Evolutionary conservation across 2,113 vertebrate genomes (phyloP), one percentile per base, ranked within the genome.

Genomic region (Bambusicola thoracicus): DNA sequence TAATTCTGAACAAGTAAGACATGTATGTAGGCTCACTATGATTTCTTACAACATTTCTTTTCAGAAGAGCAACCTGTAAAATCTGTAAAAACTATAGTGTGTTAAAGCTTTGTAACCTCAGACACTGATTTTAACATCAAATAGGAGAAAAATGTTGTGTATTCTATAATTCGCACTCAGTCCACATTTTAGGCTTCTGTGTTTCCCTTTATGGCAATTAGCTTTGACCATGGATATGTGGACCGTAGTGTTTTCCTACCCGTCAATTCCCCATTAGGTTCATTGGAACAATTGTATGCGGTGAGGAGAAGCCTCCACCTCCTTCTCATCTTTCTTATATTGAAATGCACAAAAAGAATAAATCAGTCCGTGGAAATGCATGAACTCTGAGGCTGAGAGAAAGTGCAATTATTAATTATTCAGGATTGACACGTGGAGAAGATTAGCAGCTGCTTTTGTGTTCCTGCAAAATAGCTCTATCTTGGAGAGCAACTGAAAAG

Each of bases 381-480:
- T 79, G 81, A 59, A 32, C 87, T 62, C 18, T 34, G 78, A 85
- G 85, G n/a, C 66, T 56, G 70, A 56, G 72, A 74, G 44, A 56
- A 92, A 43, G 48, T 8, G 14, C 34, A 67, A 46, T 90, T 83
- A 20, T 15, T 87, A 22, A n/a, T 73, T 93, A 87, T 63, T 55
- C 41, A 82, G 87, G 73, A 43, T 93, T 90, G 92, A 1, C 48
- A 4, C 30, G 24, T 58, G 53, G 68, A 81, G 81, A 68, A 81
- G 84, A 92, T 95, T 95, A 46, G 24, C 53, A 68, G 72, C 53
- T 90, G 83, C 69, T 79, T 88, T 85, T 95, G 89, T 76, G 43
- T 27, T 74, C 44, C 74, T 90, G 53, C 56, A 63, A 61, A 87
- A 90, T 17, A 43, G 29, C 72, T 85, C 58, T 81, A 38, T 46